Evolutionary conservation across 2,797 vertebrate species (phyloP).

Genomic region (Dendrocincla tyrannina): DNA sequence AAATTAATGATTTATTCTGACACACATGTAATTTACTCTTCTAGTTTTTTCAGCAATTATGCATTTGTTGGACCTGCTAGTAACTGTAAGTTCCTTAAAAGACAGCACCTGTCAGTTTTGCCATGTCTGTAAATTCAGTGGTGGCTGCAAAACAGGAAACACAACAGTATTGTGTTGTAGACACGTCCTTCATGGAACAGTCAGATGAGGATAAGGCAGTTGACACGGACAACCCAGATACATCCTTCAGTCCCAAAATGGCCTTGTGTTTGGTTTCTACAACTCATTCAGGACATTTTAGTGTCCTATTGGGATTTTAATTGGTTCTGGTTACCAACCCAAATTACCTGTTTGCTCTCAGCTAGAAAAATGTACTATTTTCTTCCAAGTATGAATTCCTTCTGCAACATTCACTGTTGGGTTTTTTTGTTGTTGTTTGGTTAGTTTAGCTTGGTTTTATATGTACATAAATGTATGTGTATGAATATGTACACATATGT

Average conservation of each 20-base stretch:
- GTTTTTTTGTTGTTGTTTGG: neutral
- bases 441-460: neutral
- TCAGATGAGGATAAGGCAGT: neutral
- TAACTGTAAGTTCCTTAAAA: constrained; percentile 31
- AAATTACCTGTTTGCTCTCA: neutral
- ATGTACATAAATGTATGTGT: neutral
- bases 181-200: neutral
- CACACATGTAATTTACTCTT: constrained; percentile 49
- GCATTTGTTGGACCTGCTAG: constrained; percentile 42
- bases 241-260: neutral
- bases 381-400: neutral
- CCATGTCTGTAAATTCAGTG: neutral
- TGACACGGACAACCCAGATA: neutral
- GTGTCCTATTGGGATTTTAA: neutral
- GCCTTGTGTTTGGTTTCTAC: neutral
- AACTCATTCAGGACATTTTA: neutral
- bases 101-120: constrained; percentile 7
- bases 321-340: neutral
- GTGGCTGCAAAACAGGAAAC: constrained; percentile 7
- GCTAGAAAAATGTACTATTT: neutral
- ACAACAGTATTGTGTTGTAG: neutral
- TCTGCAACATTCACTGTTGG: neutral
- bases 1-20: constrained; percentile 49
- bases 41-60: constrained; percentile 11
- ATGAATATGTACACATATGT: neutral